Conservation (phyloP, 1,140 invertebrate genomes). For the Calycopis cecrops region DNA sequence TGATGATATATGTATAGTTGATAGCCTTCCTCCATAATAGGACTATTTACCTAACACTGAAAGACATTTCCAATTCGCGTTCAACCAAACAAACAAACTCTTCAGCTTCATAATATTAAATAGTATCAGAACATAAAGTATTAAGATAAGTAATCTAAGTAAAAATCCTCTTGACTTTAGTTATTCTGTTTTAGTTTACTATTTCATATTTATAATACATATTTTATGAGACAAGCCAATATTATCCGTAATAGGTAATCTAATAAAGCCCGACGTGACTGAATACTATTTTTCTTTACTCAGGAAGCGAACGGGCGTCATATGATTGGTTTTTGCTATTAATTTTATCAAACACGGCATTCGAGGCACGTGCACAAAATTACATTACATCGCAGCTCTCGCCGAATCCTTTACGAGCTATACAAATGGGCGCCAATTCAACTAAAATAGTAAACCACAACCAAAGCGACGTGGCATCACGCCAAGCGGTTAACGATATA, state of each 20-base stretch:
- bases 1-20: too few species aligned
- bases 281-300: not conserved
- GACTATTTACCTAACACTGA: too few species aligned
- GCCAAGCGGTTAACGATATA: slow-evolving; percentile 35
- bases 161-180: too few species aligned
- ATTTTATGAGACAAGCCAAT: too few species aligned
- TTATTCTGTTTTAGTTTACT: too few species aligned
- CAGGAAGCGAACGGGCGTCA: slow-evolving; percentile 9
- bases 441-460: slow-evolving; percentile 37
- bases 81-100: too few species aligned
- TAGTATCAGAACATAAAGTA: too few species aligned
- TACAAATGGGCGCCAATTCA: slow-evolving; percentile 46
- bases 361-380: slow-evolving; percentile 30
- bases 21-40: too few species aligned
- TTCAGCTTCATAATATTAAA: too few species aligned
- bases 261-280: not conserved
- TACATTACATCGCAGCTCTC: slow-evolving; percentile 18
- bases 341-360: slow-evolving; percentile 22
- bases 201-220: too few species aligned
- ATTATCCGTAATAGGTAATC: not conserved
- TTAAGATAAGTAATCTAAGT: too few species aligned
- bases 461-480: slow-evolving; percentile 34
- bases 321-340: slow-evolving; percentile 25
- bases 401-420: slow-evolving; percentile 29
- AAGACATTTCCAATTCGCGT: too few species aligned